Base-by-base conservation (phyloP, 2,797 vertebrate genomes). In the Ctenosaura bakeri region DNA sequence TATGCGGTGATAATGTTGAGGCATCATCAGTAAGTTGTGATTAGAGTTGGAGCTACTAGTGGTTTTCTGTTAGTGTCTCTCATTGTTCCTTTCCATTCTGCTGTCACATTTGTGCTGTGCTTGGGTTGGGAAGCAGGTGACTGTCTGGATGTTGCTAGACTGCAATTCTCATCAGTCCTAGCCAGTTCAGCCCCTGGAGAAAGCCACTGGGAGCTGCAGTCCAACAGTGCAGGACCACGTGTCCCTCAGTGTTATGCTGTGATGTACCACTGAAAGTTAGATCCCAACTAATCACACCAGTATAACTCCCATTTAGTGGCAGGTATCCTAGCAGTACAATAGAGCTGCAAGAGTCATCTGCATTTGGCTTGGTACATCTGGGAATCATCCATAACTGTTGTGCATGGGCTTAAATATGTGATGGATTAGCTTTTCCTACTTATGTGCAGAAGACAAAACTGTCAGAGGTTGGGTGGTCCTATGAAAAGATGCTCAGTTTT, bases 281-380 rank as follows among this genome's bases (percentile, higher is more conserved):
- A 56, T 56, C 20, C n/a, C 38, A 26, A 6, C 38, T 42, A 66
- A 12, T 18, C 42, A 46, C 1, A 1, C 16, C 1, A 22, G 4
- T 24, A 0, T 54, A 76, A 3, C 16, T 32, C 73, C 46, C 16
- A 18, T 74, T 54, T 56, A 56, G 32, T 50, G 50, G n/a, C 13
- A 22, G n/a, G 54, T 29, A 9, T 46, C 56, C 29, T 76, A 18
- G 14, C 50, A 22, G 14, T 4, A 62, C 18, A 16, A 22, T 52
- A 69, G 42, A 2, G 77, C 64, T 73, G 13, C 42, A 77, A 42
- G 71, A 35, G 50, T n/a, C 64, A n/a, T 77, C 66, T 56, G 66
- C 66, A 83, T 83, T 88, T 38, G 54, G 38, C 71, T 83, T 35
- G n/a, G 56, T 83, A 35, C 81, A 89, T 89, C 88, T 89, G 88